Base-by-base conservation (phyloP, 1,140 invertebrate species). In the Atopsyche davidsoni region DNA sequence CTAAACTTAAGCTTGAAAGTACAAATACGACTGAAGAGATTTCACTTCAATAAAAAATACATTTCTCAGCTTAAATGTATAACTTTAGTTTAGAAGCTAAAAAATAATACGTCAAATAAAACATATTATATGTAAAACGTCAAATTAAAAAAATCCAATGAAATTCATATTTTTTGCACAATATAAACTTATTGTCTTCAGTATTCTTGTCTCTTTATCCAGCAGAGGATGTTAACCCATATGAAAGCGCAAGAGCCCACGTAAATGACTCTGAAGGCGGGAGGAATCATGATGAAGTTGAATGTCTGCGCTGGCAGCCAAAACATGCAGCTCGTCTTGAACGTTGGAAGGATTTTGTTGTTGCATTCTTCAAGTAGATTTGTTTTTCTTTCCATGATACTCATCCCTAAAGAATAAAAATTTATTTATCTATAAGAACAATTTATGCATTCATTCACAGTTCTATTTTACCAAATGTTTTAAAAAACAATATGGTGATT, bases 171-270 rank as follows among this genome's bases (percentile, higher is more conserved):
- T n/a, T 52, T 42, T 17, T 38, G 16, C 28, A 10, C 14, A 32
- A n/a, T 2, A n/a, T 32, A 9, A 40, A 7, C n/a, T 3, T 44
- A 13, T 46, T 14, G 18, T 21, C 1, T 40, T 47, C 21, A 48
- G 21, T 58, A 45, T 50, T 70, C 75, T 55, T 78, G 72, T 46
- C 83, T 66, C 65, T 88, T 88, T 36, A 86, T 78, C 59, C 81
- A 85, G 58, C 85, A 86, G 1, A 88, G 62, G 51, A 89, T 83
- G 59, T 88, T 88, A 14, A 85, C 82, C 85, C 85, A 89, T 18
- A 82, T 67, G 50, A 89, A 82, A 7, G 83, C 79, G 23, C 79
- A 84, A 0, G 78, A 65, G 1, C 84, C 81, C 17, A 89, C 83
- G 58, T 83, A 88, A 0, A 82, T 76, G 1, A 88, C 82, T 9